These are phyloP conservation scores for Recurvirostra avosetta DNA, from an alignment of 2,113 vertebrate species.

Conservation along the genomic window DNA sequence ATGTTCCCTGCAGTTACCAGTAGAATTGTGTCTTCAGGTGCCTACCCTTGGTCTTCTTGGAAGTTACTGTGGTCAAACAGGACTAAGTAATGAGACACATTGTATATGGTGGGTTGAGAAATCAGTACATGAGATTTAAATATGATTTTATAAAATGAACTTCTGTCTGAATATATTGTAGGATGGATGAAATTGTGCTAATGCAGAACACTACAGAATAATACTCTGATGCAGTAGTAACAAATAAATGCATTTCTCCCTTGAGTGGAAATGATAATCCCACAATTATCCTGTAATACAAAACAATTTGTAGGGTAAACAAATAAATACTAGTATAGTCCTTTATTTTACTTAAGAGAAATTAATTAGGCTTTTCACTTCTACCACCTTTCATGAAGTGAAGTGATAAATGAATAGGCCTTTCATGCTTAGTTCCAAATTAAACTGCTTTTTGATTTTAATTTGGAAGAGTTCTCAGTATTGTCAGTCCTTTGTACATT, in stretches of 20 bases:
- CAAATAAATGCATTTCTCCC: not conserved
- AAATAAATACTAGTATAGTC: not conserved
- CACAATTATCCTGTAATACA: not conserved
- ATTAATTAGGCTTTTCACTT: not conserved
- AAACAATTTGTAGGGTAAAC: not conserved
- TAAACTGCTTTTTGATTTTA: not conserved
- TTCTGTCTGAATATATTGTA: not conserved
- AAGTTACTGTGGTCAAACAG: not conserved
- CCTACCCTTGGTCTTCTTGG: not conserved
- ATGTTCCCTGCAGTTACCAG: not conserved
- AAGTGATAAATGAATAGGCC: not conserved
- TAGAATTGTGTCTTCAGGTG: not conserved
- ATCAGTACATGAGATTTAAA: not conserved
- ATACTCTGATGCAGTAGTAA: not conserved
- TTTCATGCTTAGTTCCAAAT: not conserved
- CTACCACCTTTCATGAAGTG: not conserved
- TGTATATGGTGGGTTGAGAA: not conserved
- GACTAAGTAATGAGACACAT: not conserved
- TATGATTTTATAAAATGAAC: not conserved
- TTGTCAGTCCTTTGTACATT: not conserved
- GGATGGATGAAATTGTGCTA: not conserved
- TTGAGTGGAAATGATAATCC: not conserved
- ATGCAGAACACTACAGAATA: not conserved
- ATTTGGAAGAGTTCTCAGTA: not conserved
- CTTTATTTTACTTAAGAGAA: not conserved